A percentile compares a stretch with the other conserved stretches of the same genome.
Conservation (phyloP, 2,888 invertebrate species). For the Odontothrips loti region DNA sequence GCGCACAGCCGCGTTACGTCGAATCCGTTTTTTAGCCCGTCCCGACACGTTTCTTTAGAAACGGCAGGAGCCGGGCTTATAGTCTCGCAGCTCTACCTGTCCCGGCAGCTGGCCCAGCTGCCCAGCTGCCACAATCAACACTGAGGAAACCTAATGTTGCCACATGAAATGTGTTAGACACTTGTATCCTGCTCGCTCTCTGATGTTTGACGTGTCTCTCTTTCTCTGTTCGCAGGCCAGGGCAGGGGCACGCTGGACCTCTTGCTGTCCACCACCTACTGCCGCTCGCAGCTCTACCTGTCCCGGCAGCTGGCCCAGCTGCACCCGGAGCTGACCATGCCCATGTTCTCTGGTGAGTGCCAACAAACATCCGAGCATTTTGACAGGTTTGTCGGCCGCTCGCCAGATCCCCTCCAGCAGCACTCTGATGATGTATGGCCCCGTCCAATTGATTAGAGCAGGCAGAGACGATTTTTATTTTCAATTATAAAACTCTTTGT, state of each 20-base stretch:
- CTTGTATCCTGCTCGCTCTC: background rate
- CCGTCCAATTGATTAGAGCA: background rate
- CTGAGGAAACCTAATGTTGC: too few species aligned
- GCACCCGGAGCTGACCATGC: conserved; percentile 97
- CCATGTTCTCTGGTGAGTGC: conserved; percentile 91
- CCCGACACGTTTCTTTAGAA: too few species aligned
- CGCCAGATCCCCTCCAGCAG: too few species aligned
- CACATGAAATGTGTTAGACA: too few species aligned
- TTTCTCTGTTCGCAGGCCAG: conserved; percentile 47
- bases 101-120: conserved; percentile 85
- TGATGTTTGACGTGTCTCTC: background rate
- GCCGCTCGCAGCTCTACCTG: conserved; percentile 86
- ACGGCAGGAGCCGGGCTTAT: too few species aligned
- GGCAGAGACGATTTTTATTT: too few species aligned
- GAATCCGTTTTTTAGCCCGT: too few species aligned
- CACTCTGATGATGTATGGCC: background rate
- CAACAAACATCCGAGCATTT: too few species aligned
- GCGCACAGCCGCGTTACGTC: too few species aligned
- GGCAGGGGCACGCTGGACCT: conserved; percentile 77
- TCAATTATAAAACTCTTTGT: too few species aligned
- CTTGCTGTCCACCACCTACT: conserved; percentile 80
- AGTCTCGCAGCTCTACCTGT: conserved; percentile 87
- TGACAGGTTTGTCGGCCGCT: too few species aligned
- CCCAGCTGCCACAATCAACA: too few species aligned
- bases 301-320: conserved; percentile 89